A percentile compares a stretch with the other conserved stretches of the same genome.
These are phyloP conservation scores for Panulirus ornatus DNA, from an alignment of 1,140 invertebrate genomes.

Conservation along the genomic window DNA sequence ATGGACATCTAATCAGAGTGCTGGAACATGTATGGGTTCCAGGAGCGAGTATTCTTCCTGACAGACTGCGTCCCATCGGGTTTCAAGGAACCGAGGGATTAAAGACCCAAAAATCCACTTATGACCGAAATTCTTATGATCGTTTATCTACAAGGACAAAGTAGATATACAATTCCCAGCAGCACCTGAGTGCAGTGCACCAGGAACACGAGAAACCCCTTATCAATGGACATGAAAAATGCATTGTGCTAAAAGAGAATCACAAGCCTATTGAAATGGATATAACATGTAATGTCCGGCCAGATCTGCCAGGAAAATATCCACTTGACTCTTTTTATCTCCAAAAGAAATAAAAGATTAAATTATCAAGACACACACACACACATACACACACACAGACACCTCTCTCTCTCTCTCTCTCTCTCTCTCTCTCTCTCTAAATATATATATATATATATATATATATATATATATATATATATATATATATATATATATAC, in stretches of 20 bases:
- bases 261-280: background rate
- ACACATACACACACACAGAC: too few relatives aligned
- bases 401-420: too few relatives aligned
- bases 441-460: background rate
- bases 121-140: too few relatives aligned
- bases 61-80: too few relatives aligned
- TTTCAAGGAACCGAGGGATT: too few relatives aligned
- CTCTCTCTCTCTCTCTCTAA: too few relatives aligned
- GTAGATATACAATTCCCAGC: too few relatives aligned
- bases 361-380: background rate
- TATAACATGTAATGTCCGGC: background rate
- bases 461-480: constrained; percentile 8
- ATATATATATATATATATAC: background rate
- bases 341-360: background rate
- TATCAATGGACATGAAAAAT: constrained; percentile 8
- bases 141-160: too few relatives aligned
- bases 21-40: constrained; percentile 1
- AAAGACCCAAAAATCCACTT: too few relatives aligned
- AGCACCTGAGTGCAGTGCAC: too few relatives aligned
- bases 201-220: background rate
- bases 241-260: background rate
- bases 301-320: background rate
- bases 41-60: background rate
- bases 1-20: constrained; percentile 46
- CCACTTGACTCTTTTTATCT: too few relatives aligned